Conservation (phyloP, 1,140 invertebrate genomes). For the Lanistes nyassanus region DNA sequence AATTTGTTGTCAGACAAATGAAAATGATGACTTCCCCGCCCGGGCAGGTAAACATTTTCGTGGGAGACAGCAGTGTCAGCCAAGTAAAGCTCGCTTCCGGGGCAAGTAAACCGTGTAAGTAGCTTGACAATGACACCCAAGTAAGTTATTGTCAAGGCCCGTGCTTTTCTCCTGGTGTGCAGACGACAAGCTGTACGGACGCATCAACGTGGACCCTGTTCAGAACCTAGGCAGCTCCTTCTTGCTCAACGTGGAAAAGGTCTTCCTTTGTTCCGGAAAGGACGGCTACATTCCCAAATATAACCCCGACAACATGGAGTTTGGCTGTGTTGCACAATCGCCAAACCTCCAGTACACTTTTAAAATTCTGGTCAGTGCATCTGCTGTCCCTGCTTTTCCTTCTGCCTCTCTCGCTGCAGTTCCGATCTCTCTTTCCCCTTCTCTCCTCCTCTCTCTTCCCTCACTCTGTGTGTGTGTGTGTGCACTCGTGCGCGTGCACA, state of each 20-base stretch:
- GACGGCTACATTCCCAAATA: constrained; percentile 68
- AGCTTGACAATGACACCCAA: too few relatives aligned
- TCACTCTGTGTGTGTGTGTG: neutral
- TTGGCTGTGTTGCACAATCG: constrained; percentile 64
- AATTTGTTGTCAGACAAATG: too few relatives aligned
- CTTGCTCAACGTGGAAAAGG: constrained; percentile 64
- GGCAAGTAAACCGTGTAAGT: too few relatives aligned
- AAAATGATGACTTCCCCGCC: too few relatives aligned
- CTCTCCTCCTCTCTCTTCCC: neutral
- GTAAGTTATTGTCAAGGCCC: too few relatives aligned
- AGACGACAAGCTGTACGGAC: constrained; percentile 66
- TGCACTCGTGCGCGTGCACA: too few relatives aligned
- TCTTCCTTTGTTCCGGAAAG: constrained; percentile 67
- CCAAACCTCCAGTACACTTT: constrained; percentile 61
- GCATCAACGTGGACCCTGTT: constrained; percentile 64
- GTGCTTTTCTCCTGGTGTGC: constrained; percentile 16
- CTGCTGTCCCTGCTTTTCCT: neutral
- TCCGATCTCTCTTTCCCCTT: neutral
- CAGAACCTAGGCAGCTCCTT: constrained; percentile 61
- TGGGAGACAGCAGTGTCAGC: too few relatives aligned
- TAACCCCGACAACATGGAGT: constrained; percentile 62
- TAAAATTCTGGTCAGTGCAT: constrained; percentile 64
- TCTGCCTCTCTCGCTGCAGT: too few relatives aligned
- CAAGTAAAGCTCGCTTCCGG: too few relatives aligned
- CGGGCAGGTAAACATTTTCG: too few relatives aligned